Evolutionary conservation across 2,113 vertebrate species (phyloP).

Genomic region (Catharus bicknelli): DNA sequence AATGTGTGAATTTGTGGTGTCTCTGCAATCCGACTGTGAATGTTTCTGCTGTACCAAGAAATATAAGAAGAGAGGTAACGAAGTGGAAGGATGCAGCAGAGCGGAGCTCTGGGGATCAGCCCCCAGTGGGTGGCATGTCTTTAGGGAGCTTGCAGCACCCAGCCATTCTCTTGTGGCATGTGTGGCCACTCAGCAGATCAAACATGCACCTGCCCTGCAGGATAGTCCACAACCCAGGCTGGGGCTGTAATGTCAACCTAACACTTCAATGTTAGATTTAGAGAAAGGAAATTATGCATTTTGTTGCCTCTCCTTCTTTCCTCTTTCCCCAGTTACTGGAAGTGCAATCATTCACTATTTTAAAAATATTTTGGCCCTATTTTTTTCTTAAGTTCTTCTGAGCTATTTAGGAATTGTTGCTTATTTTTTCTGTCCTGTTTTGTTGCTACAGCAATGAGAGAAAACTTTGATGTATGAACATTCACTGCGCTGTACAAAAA

Average conservation of each 20-base stretch:
- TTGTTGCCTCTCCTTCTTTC: background rate
- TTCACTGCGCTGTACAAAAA: background rate
- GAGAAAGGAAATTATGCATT: background rate
- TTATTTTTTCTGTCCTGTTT: background rate
- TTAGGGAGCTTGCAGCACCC: background rate
- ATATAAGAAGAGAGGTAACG: background rate
- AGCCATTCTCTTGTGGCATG: fast-evolving
- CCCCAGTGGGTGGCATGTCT: background rate
- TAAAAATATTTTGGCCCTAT: background rate
- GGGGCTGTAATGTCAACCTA: too few relatives aligned
- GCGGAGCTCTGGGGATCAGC: background rate
- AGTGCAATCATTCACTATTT: background rate
- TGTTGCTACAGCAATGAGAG: background rate
- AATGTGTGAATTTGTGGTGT: background rate
- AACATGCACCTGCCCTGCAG: background rate
- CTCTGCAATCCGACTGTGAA: background rate
- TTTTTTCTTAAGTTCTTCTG: background rate
- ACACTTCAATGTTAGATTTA: background rate
- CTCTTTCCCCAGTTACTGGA: background rate
- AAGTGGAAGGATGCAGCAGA: background rate
- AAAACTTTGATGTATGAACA: background rate
- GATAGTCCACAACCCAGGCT: background rate
- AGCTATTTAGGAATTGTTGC: background rate
- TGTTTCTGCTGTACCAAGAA: background rate
- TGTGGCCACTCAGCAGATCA: background rate